Percentiles rank a stretch among this genome's conserved stretches.
These are phyloP conservation scores for Apus apus DNA, from an alignment of 2,113 vertebrate genomes.

Conservation along the genomic window DNA sequence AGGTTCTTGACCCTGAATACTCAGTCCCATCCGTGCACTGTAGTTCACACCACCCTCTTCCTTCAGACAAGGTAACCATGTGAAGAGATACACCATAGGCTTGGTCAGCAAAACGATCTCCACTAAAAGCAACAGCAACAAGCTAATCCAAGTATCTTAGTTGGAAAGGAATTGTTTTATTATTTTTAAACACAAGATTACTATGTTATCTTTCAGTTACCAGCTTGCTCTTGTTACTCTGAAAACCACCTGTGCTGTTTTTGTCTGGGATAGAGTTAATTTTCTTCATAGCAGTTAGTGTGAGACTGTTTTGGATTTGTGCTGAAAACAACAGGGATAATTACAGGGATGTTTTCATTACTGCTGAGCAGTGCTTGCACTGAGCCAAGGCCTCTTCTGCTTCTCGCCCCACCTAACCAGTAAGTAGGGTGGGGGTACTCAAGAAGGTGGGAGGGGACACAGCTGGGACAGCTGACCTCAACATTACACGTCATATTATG, in stretches of 20 bases:
- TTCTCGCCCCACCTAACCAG: too few species aligned
- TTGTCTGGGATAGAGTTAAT: too few species aligned
- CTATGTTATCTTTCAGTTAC: neutral
- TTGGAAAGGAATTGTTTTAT: neutral
- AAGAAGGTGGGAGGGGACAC: too few species aligned
- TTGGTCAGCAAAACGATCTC: conserved; percentile 22
- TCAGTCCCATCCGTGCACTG: conserved; percentile 16
- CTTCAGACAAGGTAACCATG: neutral
- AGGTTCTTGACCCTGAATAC: conserved; percentile 64
- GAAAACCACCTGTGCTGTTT: neutral
- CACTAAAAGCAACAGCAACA: neutral
- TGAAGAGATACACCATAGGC: neutral
- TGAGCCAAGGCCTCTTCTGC: too few species aligned
- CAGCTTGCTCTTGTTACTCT: neutral
- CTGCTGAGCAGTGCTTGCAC: too few species aligned
- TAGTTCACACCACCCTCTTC: conserved; percentile 24
- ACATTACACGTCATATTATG: too few species aligned
- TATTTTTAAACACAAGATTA: neutral
- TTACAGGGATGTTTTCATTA: too few species aligned
- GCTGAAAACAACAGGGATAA: too few species aligned
- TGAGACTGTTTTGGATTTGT: too few species aligned
- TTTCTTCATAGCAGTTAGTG: too few species aligned
- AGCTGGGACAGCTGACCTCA: too few species aligned
- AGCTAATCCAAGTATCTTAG: neutral
- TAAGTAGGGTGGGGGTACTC: too few species aligned